Conservation (phyloP, 2,888 invertebrate species). For the Drosophila yooni region DNA sequence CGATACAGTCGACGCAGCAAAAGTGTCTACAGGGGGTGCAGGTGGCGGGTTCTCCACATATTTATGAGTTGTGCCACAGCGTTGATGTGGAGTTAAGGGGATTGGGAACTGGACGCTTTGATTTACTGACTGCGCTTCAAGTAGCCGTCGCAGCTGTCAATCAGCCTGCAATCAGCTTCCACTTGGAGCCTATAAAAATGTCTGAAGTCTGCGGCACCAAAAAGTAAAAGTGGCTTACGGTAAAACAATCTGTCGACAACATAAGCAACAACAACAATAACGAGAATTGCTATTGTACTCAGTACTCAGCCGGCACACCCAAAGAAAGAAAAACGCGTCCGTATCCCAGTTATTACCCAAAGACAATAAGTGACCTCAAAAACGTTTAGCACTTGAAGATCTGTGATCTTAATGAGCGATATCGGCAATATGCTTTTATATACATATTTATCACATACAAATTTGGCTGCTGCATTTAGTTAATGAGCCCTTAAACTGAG, state of each 20-base stretch:
- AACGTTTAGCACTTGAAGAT: constrained; percentile 74
- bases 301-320: constrained; percentile 34
- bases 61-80: constrained; percentile 62
- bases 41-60: constrained; percentile 51
- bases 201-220: constrained; percentile 56
- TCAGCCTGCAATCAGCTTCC: constrained; percentile 76
- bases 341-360: constrained; percentile 43
- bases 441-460: constrained; percentile 15
- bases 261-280: constrained; percentile 26
- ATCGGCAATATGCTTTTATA: constrained; percentile 38
- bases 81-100: constrained; percentile 4
- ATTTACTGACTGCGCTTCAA: constrained; percentile 76
- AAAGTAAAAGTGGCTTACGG: constrained; percentile 79
- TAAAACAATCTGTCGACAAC: constrained; percentile 52
- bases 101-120: constrained; percentile 54
- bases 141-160: constrained; percentile 75
- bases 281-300: constrained; percentile 31
- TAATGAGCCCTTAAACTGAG: constrained; percentile 65
- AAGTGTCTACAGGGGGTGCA: neutral
- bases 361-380: constrained; percentile 76
- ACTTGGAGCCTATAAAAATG: constrained; percentile 74
- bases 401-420: constrained; percentile 63
- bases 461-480: constrained; percentile 72
- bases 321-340: constrained; percentile 38
- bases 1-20: neutral